Evolutionary conservation across 2,113 vertebrate genomes (phyloP).

Genomic region (Rhizomys pruinosus): DNA sequence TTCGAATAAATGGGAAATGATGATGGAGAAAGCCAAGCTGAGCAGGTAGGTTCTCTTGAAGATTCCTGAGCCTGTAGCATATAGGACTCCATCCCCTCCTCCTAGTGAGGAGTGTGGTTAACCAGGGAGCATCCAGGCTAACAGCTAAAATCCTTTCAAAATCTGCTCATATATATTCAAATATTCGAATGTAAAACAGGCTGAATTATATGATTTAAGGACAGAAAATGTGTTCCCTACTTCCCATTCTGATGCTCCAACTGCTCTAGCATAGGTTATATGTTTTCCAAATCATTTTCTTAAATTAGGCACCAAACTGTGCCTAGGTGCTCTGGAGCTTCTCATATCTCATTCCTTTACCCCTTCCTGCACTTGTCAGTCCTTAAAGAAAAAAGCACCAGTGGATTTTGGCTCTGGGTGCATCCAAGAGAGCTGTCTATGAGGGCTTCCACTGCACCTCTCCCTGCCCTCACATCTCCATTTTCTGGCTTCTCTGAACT

Average conservation of each 20-base stretch:
- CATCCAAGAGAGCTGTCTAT: background rate
- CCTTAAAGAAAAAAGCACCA: background rate
- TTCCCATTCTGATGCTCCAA: background rate
- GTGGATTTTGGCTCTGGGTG: background rate
- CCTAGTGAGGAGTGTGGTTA: background rate
- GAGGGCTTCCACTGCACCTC: background rate
- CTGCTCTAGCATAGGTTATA: background rate
- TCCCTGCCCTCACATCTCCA: background rate
- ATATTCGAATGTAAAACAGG: background rate
- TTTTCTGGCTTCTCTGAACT: background rate
- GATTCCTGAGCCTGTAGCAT: background rate
- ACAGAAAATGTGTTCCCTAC: background rate
- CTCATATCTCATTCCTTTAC: background rate
- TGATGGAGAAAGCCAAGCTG: background rate
- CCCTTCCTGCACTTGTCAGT: background rate
- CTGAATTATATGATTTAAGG: background rate
- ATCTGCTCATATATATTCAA: background rate
- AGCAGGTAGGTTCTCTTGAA: background rate
- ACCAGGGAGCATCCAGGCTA: no score
- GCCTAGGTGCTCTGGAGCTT: background rate
- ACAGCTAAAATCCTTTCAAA: background rate
- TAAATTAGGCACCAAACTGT: background rate
- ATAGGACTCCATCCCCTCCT: background rate
- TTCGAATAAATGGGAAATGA: background rate
- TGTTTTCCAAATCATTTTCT: slow-evolving; percentile 29